phyloP scores from a whole-genome alignment of 2,888 invertebrate species.

The Thysanoteuthis rhombus region DNA sequence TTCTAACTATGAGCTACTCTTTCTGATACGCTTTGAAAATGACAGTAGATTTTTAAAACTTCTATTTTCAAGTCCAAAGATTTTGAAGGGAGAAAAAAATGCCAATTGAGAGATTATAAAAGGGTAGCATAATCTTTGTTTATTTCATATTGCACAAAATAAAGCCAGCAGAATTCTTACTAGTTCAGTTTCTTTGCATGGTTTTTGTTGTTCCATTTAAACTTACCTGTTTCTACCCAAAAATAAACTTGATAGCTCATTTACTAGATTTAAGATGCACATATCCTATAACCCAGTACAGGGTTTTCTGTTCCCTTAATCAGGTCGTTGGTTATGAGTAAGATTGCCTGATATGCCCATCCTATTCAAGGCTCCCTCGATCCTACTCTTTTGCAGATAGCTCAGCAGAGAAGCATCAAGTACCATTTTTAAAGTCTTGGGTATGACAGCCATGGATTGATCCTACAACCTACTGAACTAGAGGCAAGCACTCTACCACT shows the following conservation, averaged over 20 bases:
- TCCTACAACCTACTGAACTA: too few relatives aligned
- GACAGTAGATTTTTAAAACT: too few relatives aligned
- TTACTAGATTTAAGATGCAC: background rate
- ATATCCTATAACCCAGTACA: too few relatives aligned
- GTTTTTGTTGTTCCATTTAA: background rate
- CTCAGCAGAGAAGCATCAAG: too few relatives aligned
- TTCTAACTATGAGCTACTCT: background rate
- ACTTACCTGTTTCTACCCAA: background rate
- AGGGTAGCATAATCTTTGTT: background rate
- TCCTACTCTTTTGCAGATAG: too few relatives aligned
- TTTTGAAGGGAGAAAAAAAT: background rate
- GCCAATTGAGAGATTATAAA: background rate
- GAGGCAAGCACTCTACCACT: too few relatives aligned
- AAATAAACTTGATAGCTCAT: background rate
- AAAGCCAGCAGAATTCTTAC: background rate
- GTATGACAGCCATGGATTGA: too few relatives aligned
- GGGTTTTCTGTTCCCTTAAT: too few relatives aligned
- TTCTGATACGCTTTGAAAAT: background rate
- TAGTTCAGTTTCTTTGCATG: background rate
- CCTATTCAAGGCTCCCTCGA: too few relatives aligned
- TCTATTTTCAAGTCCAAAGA: background rate
- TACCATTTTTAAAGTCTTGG: too few relatives aligned
- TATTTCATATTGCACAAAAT: background rate
- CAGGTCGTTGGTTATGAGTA: too few relatives aligned
- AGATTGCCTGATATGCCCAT: too few relatives aligned